phyloP scores from a whole-genome alignment of 2,113 vertebrate genomes.

The Urocitellus parryii region DNA sequence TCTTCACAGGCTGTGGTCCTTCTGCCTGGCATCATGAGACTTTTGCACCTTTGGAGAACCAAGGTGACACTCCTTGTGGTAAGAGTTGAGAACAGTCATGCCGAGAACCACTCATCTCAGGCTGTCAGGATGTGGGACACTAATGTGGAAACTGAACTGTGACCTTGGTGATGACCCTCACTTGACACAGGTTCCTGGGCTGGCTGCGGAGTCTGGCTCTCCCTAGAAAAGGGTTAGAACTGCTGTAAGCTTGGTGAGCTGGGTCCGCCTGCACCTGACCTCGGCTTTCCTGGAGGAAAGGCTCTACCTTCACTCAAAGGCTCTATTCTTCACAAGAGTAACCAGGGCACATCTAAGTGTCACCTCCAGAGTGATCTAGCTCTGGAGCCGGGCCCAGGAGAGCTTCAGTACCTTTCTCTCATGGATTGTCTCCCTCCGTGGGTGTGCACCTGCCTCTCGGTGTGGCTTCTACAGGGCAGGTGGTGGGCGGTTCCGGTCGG shows the following conservation, averaged over 20 bases:
- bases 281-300: not conserved
- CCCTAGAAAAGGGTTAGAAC: not conserved
- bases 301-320: not conserved
- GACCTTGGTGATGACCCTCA: no score
- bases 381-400: no score
- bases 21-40: no score
- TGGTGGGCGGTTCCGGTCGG: no score
- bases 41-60: not conserved
- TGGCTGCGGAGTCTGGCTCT: not conserved
- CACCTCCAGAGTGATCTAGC: no score
- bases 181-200: not conserved
- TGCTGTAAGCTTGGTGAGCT: not conserved
- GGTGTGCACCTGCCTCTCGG: no score
- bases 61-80: no score
- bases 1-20: not conserved
- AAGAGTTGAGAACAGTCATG: rapidly evolving
- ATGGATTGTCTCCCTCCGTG: not conserved
- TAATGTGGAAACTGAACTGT: not conserved
- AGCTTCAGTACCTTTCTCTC: no score
- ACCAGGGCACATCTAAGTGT: rapidly evolving
- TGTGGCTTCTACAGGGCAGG: not conserved
- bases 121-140: not conserved
- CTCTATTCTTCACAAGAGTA: no score
- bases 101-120: not conserved
- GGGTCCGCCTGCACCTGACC: no score